Percentiles rank a stretch among this genome's conserved stretches.
Conservation (phyloP, 2,113 vertebrate species). For the Epinephelus moara region DNA sequence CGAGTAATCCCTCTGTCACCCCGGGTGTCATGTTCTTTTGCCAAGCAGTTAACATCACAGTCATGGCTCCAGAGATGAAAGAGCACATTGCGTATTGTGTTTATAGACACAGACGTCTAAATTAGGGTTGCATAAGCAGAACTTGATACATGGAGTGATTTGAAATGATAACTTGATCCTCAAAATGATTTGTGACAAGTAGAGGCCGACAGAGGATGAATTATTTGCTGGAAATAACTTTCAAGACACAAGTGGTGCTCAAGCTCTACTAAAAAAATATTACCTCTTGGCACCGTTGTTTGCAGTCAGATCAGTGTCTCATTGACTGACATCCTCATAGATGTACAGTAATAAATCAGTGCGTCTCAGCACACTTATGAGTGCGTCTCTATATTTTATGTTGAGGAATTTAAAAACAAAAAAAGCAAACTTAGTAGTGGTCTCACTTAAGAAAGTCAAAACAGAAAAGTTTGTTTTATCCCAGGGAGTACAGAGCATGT, state of each 20-base stretch:
- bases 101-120: slow-evolving; percentile 43
- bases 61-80: slow-evolving; percentile 50
- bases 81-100: slow-evolving; percentile 35
- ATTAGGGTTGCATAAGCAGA: slow-evolving; percentile 24
- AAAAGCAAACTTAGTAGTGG: neutral
- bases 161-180: slow-evolving; percentile 32
- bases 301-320: slow-evolving; percentile 4
- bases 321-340: neutral
- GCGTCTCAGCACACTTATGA: neutral
- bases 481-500: neutral
- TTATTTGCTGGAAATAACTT: slow-evolving; percentile 18
- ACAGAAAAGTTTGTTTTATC: slow-evolving; percentile 3
- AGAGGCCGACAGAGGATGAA: slow-evolving; percentile 8
- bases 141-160: slow-evolving; percentile 26
- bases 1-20: slow-evolving; percentile 83
- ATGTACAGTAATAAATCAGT: slow-evolving; percentile 39
- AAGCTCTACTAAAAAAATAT: slow-evolving; percentile 1
- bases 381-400: slow-evolving; percentile 12
- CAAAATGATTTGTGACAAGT: slow-evolving; percentile 31
- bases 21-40: slow-evolving; percentile 84
- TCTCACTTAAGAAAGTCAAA: neutral
- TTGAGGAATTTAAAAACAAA: neutral
- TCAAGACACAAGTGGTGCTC: neutral
- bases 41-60: slow-evolving; percentile 67
- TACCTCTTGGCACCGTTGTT: slow-evolving; percentile 3